Percentiles rank a stretch among this genome's conserved stretches.
These are phyloP conservation scores for Lasius fuliginosus DNA, from an alignment of 2,888 invertebrate species.

Conservation along the genomic window DNA sequence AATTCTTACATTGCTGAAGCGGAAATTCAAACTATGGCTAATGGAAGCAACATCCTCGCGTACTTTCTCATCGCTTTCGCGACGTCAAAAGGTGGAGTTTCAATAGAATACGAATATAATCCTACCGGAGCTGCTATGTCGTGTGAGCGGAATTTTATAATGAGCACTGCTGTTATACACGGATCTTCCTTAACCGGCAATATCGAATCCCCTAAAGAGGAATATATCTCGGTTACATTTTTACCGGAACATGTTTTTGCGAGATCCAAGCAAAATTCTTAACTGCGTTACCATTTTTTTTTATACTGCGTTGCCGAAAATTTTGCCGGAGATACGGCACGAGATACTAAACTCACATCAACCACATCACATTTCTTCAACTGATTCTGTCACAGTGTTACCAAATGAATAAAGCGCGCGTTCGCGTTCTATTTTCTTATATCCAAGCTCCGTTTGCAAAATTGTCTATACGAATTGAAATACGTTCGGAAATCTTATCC, in stretches of 20 bases:
- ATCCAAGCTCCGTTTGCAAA: no score
- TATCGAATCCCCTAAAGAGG: no score
- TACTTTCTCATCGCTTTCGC: constrained; percentile 55
- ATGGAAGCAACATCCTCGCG: constrained; percentile 26
- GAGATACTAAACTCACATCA: no score
- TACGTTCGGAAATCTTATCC: no score
- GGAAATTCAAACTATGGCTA: background rate
- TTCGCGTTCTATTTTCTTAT: background rate
- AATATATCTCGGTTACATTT: background rate
- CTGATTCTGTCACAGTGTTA: background rate
- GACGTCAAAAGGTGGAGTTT: constrained; percentile 64
- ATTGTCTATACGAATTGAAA: no score
- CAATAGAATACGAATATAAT: constrained; percentile 61
- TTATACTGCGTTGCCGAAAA: background rate
- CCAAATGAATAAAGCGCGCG: background rate
- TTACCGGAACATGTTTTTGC: background rate
- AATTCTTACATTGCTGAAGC: constrained; percentile 8
- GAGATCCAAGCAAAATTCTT: background rate
- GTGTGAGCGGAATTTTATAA: constrained; percentile 38
- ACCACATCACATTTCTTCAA: no score
- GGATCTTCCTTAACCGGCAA: no score
- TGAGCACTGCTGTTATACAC: background rate
- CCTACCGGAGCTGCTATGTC: constrained; percentile 56
- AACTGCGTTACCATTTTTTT: no score
- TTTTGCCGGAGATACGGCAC: background rate